A percentile compares a stretch with the other conserved stretches of the same genome.
Conservation (phyloP, 2,797 vertebrate genomes). For the Iguana delicatissima region DNA sequence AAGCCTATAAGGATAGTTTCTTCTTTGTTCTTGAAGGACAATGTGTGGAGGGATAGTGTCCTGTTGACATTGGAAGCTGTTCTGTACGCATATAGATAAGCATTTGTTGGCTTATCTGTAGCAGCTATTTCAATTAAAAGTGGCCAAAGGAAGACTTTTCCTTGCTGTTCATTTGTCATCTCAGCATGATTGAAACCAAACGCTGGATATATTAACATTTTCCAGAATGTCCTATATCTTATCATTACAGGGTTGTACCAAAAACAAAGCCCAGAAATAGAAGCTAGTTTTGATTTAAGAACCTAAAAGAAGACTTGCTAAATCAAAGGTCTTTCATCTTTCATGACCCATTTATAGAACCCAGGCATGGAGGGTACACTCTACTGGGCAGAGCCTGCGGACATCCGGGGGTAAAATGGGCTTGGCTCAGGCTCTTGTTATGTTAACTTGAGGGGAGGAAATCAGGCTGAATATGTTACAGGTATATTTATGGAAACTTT, state of each 20-base stretch:
- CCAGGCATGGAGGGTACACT: neutral
- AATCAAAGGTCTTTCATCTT: neutral
- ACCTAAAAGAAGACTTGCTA: neutral
- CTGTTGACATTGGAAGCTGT: conserved; percentile 8
- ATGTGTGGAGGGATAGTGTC: neutral
- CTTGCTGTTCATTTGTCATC: neutral
- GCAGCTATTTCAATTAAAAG: conserved; percentile 2
- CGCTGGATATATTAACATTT: neutral
- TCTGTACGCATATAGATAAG: neutral
- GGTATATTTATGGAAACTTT: neutral
- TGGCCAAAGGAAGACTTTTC: neutral
- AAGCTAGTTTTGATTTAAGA: neutral
- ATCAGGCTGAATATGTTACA: neutral
- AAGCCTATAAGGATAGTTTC: neutral
- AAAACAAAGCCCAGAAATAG: neutral
- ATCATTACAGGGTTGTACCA: neutral
- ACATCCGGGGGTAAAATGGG: neutral
- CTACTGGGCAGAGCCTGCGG: neutral
- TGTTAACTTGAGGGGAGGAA: neutral
- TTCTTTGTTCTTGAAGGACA: neutral
- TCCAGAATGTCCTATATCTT: neutral
- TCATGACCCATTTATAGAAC: neutral
- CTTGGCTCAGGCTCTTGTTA: neutral
- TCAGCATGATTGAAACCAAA: neutral
- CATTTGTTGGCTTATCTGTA: neutral